Evolutionary conservation across 2,888 invertebrate genomes (phyloP).

Genomic region (Caenorhabditis auriculariae): DNA sequence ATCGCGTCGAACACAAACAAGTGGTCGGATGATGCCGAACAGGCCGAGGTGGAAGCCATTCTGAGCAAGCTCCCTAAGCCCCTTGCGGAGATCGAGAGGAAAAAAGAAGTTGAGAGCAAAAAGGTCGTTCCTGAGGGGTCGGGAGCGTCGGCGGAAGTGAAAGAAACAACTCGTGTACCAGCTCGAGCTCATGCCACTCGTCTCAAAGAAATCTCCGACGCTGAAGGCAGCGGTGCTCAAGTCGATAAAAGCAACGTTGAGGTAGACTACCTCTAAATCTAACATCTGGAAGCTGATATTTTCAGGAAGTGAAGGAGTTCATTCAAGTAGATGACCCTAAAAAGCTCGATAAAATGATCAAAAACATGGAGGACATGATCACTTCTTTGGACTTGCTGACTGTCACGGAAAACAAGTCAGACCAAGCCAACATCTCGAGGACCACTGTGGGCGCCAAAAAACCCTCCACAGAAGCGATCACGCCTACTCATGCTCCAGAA

Average conservation of each 20-base stretch:
- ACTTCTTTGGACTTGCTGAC: conserved; percentile 23
- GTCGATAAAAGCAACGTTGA: neutral
- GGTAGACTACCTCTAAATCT: no score
- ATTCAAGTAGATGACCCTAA: neutral
- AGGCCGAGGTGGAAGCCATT: no score
- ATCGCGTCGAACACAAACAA: no score
- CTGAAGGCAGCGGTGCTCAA: conserved; percentile 15
- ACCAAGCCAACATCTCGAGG: conserved; percentile 10
- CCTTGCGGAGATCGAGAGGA: no score
- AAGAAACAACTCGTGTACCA: conserved; percentile 5
- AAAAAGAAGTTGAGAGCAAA: no score
- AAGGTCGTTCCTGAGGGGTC: conserved; percentile 17
- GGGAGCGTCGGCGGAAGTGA: conserved; percentile 11
- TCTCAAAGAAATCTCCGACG: neutral
- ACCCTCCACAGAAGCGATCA: no score
- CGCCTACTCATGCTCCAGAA: neutral
- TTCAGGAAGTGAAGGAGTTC: no score
- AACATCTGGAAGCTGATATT: no score
- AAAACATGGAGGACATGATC: conserved; percentile 31
- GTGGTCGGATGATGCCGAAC: no score
- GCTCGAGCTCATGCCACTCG: neutral
- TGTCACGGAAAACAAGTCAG: neutral
- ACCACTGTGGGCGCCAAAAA: neutral
- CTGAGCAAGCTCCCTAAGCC: no score
- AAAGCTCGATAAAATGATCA: conserved; percentile 26